Evolutionary conservation across 1,140 invertebrate species (phyloP).

Genomic region (Vanessa atalanta): DNA sequence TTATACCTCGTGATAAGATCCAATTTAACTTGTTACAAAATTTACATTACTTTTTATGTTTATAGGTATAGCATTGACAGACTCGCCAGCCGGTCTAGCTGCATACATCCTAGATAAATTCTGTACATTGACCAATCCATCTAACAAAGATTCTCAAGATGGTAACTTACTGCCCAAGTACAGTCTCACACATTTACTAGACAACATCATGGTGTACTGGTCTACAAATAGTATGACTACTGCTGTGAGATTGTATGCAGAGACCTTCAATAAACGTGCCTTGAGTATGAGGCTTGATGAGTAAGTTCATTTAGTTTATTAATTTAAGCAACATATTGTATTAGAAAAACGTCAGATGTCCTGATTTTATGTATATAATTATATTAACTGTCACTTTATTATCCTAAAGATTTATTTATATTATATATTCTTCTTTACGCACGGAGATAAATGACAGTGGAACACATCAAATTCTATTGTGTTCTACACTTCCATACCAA

Average conservation of each 20-base stretch:
- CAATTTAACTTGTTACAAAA: too few relatives aligned
- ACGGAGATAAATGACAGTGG: too few relatives aligned
- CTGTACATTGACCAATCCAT: conserved; percentile 87
- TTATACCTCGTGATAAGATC: too few relatives aligned
- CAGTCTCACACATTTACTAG: conserved; percentile 87
- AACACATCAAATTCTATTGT: too few relatives aligned
- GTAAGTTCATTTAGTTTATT: conserved; percentile 44
- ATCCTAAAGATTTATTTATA: too few relatives aligned
- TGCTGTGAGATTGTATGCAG: conserved; percentile 87
- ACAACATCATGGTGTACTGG: conserved; percentile 95
- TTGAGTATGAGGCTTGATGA: conserved; percentile 44
- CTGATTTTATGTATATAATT: too few relatives aligned
- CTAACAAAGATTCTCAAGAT: conserved; percentile 82
- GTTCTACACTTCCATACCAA: too few relatives aligned
- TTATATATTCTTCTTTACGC: too few relatives aligned
- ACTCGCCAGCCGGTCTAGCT: conserved; percentile 88
- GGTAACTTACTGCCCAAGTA: conserved; percentile 85
- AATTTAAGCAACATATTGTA: background rate
- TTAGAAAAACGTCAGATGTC: too few relatives aligned
- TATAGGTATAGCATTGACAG: conserved; percentile 81
- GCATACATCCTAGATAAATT: conserved; percentile 94
- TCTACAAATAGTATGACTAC: conserved; percentile 88
- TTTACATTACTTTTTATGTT: background rate
- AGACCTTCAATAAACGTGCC: conserved; percentile 57
- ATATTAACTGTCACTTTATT: too few relatives aligned